Evolutionary conservation across 1,140 invertebrate genomes (phyloP).

Genomic region (Leptopilina boulardi): DNA sequence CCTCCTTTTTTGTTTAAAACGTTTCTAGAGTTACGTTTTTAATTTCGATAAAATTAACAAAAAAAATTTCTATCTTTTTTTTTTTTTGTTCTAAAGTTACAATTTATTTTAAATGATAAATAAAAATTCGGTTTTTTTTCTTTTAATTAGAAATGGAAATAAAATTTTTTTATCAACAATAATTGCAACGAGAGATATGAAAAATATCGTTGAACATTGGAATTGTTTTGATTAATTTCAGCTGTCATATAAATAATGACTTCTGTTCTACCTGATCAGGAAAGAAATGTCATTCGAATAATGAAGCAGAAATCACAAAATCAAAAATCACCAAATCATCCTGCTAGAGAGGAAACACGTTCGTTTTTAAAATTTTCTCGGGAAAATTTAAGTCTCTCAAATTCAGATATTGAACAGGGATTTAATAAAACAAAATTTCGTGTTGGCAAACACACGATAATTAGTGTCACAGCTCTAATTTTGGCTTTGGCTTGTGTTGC

Average conservation of each 20-base stretch:
- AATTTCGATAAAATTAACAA: too few relatives aligned
- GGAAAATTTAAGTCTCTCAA: conserved; percentile 68
- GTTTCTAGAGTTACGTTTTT: too few relatives aligned
- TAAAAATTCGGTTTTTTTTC: too few relatives aligned
- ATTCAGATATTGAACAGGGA: conserved; percentile 67
- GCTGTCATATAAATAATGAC: conserved; percentile 58
- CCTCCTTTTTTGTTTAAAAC: too few relatives aligned
- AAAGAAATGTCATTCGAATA: conserved; percentile 49
- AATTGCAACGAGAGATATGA: too few relatives aligned
- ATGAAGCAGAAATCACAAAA: conserved; percentile 56
- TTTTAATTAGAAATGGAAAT: too few relatives aligned
- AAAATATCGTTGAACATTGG: background rate
- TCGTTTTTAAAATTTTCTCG: conserved; percentile 69
- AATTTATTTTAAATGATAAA: too few relatives aligned
- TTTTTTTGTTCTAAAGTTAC: too few relatives aligned
- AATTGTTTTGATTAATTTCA: background rate
- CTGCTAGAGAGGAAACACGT: conserved; percentile 57
- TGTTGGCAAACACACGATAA: conserved; percentile 52
- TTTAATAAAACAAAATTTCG: conserved; percentile 57
- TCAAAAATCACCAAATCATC: conserved; percentile 45
- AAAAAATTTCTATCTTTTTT: too few relatives aligned
- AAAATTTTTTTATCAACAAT: background rate
- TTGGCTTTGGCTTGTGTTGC: conserved; percentile 58
- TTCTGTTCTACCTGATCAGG: conserved; percentile 57
- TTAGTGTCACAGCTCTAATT: conserved; percentile 59